Base-by-base conservation (phyloP, 2,113 vertebrate genomes). In the Rhineura floridana region DNA sequence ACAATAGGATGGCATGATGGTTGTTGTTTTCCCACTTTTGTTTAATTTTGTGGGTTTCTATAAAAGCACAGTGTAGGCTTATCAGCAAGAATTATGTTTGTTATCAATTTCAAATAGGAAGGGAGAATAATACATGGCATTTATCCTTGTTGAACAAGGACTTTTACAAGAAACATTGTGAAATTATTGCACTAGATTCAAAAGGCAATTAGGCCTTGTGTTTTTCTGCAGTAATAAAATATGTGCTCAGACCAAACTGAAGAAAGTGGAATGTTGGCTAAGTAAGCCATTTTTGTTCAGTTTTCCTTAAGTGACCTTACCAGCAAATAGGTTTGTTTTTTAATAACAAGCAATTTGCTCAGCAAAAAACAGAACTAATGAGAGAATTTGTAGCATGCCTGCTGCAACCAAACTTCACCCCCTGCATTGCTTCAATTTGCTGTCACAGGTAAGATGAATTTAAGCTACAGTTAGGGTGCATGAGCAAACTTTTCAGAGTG, bases 291-390 rank as follows among this genome's bases (percentile, higher is more conserved):
- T 67, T 95, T 95, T 91, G 88, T 88, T 95, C 92, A 90, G 73
- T 2, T 75, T 88, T 75, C 87, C 82, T 96, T 95, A 95, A 93
- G 92, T 94, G 91, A 94, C 91, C 86, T 93, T 90, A 92, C 90
- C 91, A 91, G 91, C 89, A 91, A 87, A 89, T 83, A 86, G 90
- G 50, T 81, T 81, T 83, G 59, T 91, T 92, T 89, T 92, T 44
- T 92, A 28, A 12, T 72, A 87, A 91, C 3, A 33, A 94, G 87
- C 87, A 33, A 87, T 84, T 95, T 96, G 92, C 92, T 94, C 84
- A 88, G 90, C 91, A 92, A 92, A 91, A 90, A 80, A 87, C 46
- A 85, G 88, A 95, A 92, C 85, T 77, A 87, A 48, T 85, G 63
- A 23, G 39, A 85, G 78, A 15, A 90, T 48, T 89, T 85, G 85